Evolutionary conservation across 2,797 vertebrate species (phyloP), one percentile per base, ranked within the genome.

Genomic region (Dendrocincla tyrannina): DNA sequence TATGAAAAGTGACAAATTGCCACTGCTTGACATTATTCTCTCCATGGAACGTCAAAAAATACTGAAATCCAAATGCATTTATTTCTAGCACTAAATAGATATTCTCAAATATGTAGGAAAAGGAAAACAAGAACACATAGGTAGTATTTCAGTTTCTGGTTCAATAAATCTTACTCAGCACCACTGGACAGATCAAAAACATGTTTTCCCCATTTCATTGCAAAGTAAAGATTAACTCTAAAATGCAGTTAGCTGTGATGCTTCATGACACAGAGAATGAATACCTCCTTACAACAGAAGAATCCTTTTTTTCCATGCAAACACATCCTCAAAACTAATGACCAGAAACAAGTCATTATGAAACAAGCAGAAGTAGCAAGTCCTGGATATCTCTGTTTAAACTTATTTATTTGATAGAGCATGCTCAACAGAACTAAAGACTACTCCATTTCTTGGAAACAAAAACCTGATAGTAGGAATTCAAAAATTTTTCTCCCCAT

Each of bases 1-100:
- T 32, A 76, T 42, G 3, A 79, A 27, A 95, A 92, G 46, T 77
- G 81, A 96, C 89, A 91, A 94, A 95, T 63, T 78, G 68, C 37
- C 50, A 50, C 39, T 89, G 85, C 53, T 68, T 62, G n/a, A 82
- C 59, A 70, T 88, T 81, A 85, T 56, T 69, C 49, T 83, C 68
- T 79, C n/a, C 33, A 33, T 2, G 4, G 37, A 46, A 75, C 17
- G 50, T 74, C 53, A 91, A 88, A 95, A 46, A 92, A 93, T 33
- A 72, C 68, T 70, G 76, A 93, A 89, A 70, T 70, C 35, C 32
- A 93, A 88, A 82, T 27, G 14, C 41, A 66, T 72, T 93, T 91
- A 77, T 33, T 95, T 80, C 75, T 77, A 89, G 23, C 22, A 55
- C 46, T 89, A 47, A 70, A 85, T 72, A 58, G 32, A 93, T 93